phyloP scores from a whole-genome alignment of 2,888 invertebrate genomes.

The Polylopha cassiicola region DNA sequence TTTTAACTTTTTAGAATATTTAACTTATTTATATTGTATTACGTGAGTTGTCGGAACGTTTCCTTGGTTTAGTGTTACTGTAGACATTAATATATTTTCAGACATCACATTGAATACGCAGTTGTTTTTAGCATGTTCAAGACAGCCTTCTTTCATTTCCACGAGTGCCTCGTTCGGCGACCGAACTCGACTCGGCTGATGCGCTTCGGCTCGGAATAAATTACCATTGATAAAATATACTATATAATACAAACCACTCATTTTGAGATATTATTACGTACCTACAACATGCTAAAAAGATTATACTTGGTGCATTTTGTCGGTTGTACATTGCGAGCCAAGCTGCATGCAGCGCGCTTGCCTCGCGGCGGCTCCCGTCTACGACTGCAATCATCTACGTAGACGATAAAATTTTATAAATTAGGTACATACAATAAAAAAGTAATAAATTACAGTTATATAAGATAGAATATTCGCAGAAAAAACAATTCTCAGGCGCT shows the following conservation, averaged over 20 bases:
- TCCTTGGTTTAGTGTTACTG: constrained; percentile 74
- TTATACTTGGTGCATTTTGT: no score
- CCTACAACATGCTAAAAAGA: no score
- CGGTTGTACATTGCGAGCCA: constrained; percentile 31
- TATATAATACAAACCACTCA: no score
- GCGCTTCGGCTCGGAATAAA: no score
- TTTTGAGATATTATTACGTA: no score
- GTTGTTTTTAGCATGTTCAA: constrained; percentile 62
- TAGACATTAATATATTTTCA: constrained; percentile 76
- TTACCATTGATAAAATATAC: no score
- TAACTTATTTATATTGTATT: constrained; percentile 77
- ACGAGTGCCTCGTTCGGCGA: constrained; percentile 56
- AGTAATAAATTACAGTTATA: constrained; percentile 53
- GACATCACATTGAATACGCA: constrained; percentile 66
- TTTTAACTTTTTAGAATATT: constrained; percentile 77
- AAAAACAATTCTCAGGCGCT: constrained; percentile 68
- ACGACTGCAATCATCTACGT: constrained; percentile 48
- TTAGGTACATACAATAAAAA: constrained; percentile 58
- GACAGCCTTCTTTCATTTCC: constrained; percentile 64
- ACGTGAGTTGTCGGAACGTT: constrained; percentile 72
- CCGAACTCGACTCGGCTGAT: not conserved
- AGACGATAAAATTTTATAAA: constrained; percentile 63
- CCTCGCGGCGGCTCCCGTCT: no score
- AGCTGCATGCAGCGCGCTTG: no score
- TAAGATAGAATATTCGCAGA: constrained; percentile 64